Base-by-base conservation (phyloP, 2,113 vertebrate genomes). In the Sitta europaea region DNA sequence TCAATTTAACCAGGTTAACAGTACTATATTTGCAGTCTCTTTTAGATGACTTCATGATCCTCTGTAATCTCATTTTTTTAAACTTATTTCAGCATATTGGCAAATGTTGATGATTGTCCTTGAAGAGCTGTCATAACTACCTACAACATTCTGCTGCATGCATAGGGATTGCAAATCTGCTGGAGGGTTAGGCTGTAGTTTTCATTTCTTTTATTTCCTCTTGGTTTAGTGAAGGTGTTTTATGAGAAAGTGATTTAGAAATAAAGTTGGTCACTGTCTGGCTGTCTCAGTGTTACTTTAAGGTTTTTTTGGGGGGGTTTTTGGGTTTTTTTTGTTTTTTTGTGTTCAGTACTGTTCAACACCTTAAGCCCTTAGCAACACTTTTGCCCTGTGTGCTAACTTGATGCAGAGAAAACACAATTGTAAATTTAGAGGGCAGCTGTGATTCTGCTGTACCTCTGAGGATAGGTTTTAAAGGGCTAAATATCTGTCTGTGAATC, bases 1-100 rank as follows among this genome's bases (percentile, higher is more conserved):
- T 87, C 76, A 86, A 3, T 91, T 92, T 91, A 94, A 77, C 79
- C 59, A 89, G 73, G 55, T 84, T 95, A 88, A 79, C 70, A 38
- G 66, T 53, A 85, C 43, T 85, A 33, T 92, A 84, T 86, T 79
- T 77, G 57, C 43, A 48, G 59, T 74, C 38, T 77, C 43, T 86
- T 80, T 47, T 63, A 91, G 72, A 59, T 75, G 40, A 43, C 36
- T 55, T 91, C 57, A 40, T 63, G n/a, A 55, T 47, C 43, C 25
- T 94, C 72, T 83, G 23, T 59, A 84, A 84, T 48, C 7, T 54
- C 8, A 59, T 36, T 36, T 72, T 72, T 66, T 38, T 27, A 38
- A 73, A 12, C 31, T n/a, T 63, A 54, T 81, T 86, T 86, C 55
- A 59, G 51, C 22, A 23, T 54, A 43, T 40, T 57, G 28, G 35